phyloP scores from a whole-genome alignment of 2,113 vertebrate species.

The Daphoenositta chrysoptera region DNA sequence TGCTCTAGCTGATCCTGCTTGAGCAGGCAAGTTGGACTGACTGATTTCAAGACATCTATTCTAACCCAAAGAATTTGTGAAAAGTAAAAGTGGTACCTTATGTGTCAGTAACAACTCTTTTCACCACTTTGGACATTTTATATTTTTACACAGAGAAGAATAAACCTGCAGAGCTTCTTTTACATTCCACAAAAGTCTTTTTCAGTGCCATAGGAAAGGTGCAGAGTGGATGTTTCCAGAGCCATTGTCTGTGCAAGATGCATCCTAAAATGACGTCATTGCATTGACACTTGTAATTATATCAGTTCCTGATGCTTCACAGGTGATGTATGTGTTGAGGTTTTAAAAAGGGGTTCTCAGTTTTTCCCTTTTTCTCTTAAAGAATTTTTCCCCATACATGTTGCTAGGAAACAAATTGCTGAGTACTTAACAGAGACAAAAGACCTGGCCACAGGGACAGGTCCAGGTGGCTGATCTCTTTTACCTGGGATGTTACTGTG shows the following conservation, averaged over 20 bases:
- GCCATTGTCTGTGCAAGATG: neutral
- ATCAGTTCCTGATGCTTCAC: neutral
- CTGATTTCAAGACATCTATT: neutral
- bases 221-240: neutral
- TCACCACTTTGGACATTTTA: neutral
- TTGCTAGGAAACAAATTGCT: no score
- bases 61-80: neutral
- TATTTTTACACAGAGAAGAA: neutral
- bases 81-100: neutral
- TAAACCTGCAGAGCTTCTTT: neutral
- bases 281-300: neutral
- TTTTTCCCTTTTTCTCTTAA: no score
- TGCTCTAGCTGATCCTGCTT: neutral
- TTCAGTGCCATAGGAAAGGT: neutral
- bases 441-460: no score
- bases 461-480: no score
- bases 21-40: neutral
- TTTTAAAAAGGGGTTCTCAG: no score
- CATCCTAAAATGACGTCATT: neutral
- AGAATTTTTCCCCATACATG: no score
- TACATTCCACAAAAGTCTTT: neutral
- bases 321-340: no score
- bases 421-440: no score
- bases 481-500: no score
- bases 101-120: neutral